phyloP scores from a whole-genome alignment of 2,888 invertebrate genomes.

The Hanleya hanleyi region DNA sequence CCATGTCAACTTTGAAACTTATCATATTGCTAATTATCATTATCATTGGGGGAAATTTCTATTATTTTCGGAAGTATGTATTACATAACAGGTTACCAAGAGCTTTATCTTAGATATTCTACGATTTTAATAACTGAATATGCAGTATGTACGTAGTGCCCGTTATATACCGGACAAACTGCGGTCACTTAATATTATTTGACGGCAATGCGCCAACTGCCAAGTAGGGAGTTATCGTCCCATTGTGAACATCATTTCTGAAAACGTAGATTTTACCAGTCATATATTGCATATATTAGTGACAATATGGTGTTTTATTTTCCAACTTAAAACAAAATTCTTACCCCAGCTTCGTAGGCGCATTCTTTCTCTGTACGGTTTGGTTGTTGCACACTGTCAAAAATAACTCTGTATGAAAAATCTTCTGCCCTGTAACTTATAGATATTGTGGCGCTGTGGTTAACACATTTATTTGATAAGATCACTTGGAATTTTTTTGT shows the following conservation, averaged over 20 bases:
- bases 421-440: not conserved
- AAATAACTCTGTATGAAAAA: not conserved
- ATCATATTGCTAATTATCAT: not conserved
- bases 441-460: not conserved
- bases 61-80: no score
- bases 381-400: not conserved
- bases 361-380: not conserved
- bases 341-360: constrained; percentile 1
- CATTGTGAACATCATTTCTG: no score
- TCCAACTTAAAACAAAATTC: not conserved
- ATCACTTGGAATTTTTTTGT: not conserved
- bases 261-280: not conserved
- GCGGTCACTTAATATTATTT: no score
- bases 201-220: no score
- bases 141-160: no score
- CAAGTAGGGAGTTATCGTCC: no score
- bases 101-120: no score
- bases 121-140: no score
- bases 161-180: no score
- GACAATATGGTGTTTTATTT: not conserved
- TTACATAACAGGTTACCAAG: no score
- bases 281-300: not conserved
- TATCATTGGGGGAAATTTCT: no score
- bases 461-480: not conserved
- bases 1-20: not conserved